Evolutionary conservation across 2,888 invertebrate species (phyloP), one percentile per base, ranked within the genome.

Genomic region (Drosophila differens): DNA sequence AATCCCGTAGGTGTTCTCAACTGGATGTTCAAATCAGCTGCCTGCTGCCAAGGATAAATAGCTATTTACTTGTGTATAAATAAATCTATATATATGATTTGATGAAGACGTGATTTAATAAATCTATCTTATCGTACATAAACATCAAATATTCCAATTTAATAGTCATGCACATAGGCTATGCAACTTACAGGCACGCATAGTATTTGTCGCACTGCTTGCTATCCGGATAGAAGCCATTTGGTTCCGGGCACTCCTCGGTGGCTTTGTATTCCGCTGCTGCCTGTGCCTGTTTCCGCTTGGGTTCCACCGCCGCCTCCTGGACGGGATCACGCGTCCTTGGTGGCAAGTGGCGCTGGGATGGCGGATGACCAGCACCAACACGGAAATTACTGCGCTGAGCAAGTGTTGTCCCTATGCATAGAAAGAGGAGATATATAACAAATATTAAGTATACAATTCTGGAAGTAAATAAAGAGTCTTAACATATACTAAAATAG

Each of bases 151-250:
- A 47, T 25, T 16, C 14, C 7, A 7, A 47, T 47, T 25, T 7
- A 16, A 22, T 16, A 44, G 3, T 22, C 14, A 14, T 44, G 6
- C 35, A 16, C 0, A 35, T 54, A 4, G n/a, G 4, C 14, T 10
- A 16, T 37, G 19, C 7, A 77, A 89, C 91, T 93, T 92, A 95
- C 95, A 94, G 94, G 94, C 97, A 97, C 74, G 96, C 96, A 93
- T 97, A 96, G 91, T 97, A 98, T 93, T 97, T 97, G 94, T 98
- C 97, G 91, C 97, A 98, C 93, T 98, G 97, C 87, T 96, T 96
- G 19, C 96, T 95, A 91, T 97, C 97, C 14, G 97, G 97, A 91
- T 97, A 98, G 94, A 95, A 98, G 12, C 98, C 98, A 84, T 96
- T 95, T 0, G 95, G 94, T 86, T 97, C 97, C 0, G 98, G 98